Evolutionary conservation across 2,113 vertebrate species (phyloP).

Genomic region (Melanerpes formicivorus): DNA sequence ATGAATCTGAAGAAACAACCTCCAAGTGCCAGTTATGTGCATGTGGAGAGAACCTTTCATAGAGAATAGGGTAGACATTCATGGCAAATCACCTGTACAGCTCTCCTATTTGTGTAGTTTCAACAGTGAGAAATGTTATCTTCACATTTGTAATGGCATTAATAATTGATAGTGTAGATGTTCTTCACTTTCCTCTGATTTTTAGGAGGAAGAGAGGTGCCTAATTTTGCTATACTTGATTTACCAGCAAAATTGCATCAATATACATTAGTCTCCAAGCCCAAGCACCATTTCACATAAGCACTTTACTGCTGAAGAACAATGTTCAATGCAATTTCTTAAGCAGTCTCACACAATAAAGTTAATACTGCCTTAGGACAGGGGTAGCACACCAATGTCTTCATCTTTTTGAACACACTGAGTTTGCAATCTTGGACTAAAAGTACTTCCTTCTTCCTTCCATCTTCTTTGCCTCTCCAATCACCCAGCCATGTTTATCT

Average conservation of each 20-base stretch:
- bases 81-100: neutral
- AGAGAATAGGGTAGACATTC: neutral
- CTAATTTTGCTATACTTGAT: slow-evolving; percentile 34
- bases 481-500: neutral
- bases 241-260: slow-evolving; percentile 45
- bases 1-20: neutral
- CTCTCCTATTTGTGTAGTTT: neutral
- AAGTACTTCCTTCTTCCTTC: neutral
- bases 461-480: neutral
- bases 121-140: neutral
- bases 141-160: slow-evolving; percentile 7
- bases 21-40: neutral
- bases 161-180: neutral
- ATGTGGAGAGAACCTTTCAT: neutral
- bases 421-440: neutral
- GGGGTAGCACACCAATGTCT: neutral
- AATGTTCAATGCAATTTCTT: neutral
- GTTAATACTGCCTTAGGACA: neutral
- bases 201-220: slow-evolving; percentile 1
- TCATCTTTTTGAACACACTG: neutral
- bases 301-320: slow-evolving; percentile 11
- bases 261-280: neutral
- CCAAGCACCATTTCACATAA: neutral
- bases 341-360: neutral
- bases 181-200: slow-evolving; percentile 24